A percentile compares a stretch with the other conserved stretches of the same genome.
Evolutionary conservation across 2,888 invertebrate genomes (phyloP).

Genomic region (Zonitis immaculata): DNA sequence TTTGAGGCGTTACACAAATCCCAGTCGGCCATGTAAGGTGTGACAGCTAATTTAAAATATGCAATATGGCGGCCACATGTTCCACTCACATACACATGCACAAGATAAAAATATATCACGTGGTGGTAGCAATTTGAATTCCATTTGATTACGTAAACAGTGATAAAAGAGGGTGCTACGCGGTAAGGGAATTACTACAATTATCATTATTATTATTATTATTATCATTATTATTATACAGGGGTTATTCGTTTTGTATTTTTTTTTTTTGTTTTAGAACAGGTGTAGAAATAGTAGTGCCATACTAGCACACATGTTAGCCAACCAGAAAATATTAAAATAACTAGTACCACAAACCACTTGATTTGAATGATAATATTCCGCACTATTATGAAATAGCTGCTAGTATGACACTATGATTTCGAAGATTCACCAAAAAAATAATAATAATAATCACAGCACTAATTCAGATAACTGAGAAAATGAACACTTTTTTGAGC

Average conservation of each 20-base stretch:
- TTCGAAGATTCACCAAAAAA: constrained; percentile 12
- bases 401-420: constrained; percentile 39
- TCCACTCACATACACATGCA: constrained; percentile 14
- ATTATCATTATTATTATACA: no score
- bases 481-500: no score
- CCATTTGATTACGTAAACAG: background rate
- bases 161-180: background rate
- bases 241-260: background rate
- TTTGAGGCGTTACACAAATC: constrained; percentile 20
- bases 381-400: constrained; percentile 12
- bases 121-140: background rate
- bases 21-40: constrained; percentile 39
- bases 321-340: no score
- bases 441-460: constrained; percentile 10
- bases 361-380: constrained; percentile 19
- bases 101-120: constrained; percentile 2
- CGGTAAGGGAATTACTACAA: no score
- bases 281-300: constrained; percentile 26
- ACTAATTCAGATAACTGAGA: constrained; percentile 12
- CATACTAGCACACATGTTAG: constrained; percentile 32
- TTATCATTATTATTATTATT: no score
- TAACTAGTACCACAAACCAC: constrained; percentile 34
- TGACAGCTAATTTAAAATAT: constrained; percentile 29
- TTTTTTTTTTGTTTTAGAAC: no score
- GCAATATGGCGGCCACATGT: constrained; percentile 30